phyloP scores from a whole-genome alignment of 2,113 vertebrate species.

The Sinocyclocheilus anophthalmus region DNA sequence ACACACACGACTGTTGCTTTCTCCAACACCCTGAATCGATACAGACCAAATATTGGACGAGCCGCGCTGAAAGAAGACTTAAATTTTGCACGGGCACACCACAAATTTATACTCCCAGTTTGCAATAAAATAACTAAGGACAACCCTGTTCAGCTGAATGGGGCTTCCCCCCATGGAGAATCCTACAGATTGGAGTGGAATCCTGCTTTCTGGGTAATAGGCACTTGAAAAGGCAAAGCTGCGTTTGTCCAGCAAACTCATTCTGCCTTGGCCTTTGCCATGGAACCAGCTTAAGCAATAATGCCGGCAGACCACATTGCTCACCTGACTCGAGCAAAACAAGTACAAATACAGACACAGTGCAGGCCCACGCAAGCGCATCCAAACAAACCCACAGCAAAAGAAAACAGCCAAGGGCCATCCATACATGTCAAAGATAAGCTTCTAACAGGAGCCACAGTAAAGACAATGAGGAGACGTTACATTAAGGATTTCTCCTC shows the following conservation, averaged over 20 bases:
- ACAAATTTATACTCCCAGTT: too few relatives aligned
- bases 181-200: slow-evolving; percentile 33
- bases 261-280: slow-evolving; percentile 49
- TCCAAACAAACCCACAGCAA: slow-evolving; percentile 28
- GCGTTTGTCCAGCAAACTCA: slow-evolving; percentile 44
- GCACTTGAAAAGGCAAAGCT: slow-evolving; percentile 57
- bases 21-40: too few relatives aligned
- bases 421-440: neutral
- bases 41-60: too few relatives aligned
- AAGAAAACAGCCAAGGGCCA: slow-evolving; percentile 40
- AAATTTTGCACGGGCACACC: too few relatives aligned
- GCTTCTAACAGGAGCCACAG: neutral
- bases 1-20: too few relatives aligned
- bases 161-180: neutral
- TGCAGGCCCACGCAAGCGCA: slow-evolving; percentile 30
- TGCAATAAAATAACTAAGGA: neutral
- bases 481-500: neutral
- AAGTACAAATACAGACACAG: slow-evolving; percentile 8
- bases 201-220: slow-evolving; percentile 49
- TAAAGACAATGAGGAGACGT: neutral
- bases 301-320: slow-evolving; percentile 44
- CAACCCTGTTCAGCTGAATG: slow-evolving; percentile 2
- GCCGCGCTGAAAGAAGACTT: too few relatives aligned
- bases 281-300: slow-evolving; percentile 35
- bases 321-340: slow-evolving; percentile 48